Percentiles rank a stretch among this genome's conserved stretches.
Evolutionary conservation across 2,113 vertebrate genomes (phyloP).

Genomic region (Thunnus thynnus): DNA sequence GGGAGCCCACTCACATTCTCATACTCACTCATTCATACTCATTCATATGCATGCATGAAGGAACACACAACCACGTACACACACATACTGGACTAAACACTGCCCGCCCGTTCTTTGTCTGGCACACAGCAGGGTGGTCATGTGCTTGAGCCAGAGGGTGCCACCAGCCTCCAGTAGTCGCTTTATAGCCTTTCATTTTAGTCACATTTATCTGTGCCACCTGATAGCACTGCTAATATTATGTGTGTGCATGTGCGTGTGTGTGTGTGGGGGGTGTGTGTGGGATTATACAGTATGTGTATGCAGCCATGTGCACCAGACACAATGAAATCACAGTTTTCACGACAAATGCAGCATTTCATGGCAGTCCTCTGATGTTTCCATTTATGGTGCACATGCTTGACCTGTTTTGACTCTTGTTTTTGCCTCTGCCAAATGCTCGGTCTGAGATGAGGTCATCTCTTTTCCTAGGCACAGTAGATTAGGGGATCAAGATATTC

Average conservation of each 20-base stretch:
- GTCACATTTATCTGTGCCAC: conserved; percentile 49
- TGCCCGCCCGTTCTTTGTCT: conserved; percentile 68
- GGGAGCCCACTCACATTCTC: conserved; percentile 73
- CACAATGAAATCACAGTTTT: conserved; percentile 35
- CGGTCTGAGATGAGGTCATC: conserved; percentile 80
- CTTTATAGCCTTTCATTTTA: conserved; percentile 60
- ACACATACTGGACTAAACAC: conserved; percentile 58
- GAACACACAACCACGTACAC: conserved; percentile 41
- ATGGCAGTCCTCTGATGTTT: conserved; percentile 35
- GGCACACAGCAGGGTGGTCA: conserved; percentile 66
- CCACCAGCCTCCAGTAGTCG: conserved; percentile 64
- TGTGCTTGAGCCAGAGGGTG: conserved; percentile 74
- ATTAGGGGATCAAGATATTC: conserved; percentile 75
- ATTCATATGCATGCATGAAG: conserved; percentile 67
- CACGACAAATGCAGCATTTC: conserved; percentile 47
- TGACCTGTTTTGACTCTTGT: conserved; percentile 56
- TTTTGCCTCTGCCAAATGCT: conserved; percentile 65
- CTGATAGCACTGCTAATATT: conserved; percentile 2
- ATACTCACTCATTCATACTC: conserved; percentile 67
- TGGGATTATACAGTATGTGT: neutral
- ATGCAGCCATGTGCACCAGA: conserved; percentile 14
- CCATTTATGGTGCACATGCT: conserved; percentile 81
- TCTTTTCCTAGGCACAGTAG: conserved; percentile 75
- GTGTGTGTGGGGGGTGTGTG: neutral
- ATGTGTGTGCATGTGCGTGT: conserved; percentile 15